Evolutionary conservation across 2,113 vertebrate genomes (phyloP).

Genomic region (Hylia prasina): DNA sequence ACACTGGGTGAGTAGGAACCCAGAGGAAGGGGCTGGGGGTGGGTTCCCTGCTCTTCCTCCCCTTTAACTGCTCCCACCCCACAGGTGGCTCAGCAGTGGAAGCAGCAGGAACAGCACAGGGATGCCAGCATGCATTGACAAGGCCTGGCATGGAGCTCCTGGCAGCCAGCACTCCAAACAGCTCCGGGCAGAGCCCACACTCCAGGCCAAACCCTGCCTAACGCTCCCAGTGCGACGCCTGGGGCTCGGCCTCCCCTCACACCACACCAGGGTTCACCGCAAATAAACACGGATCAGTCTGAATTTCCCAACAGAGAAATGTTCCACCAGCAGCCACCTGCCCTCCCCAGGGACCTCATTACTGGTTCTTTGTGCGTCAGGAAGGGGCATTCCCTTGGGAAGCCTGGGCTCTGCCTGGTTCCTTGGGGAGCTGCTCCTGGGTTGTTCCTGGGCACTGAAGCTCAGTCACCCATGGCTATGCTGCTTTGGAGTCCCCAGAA

Average conservation of each 20-base stretch:
- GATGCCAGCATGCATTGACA: accelerated
- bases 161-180: not conserved
- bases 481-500: not conserved
- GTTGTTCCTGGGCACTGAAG: accelerated
- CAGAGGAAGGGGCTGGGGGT: not conserved
- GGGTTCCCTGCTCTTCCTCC: not conserved
- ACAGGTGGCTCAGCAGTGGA: not conserved
- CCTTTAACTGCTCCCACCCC: not conserved
- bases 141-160: not conserved
- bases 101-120: not conserved
- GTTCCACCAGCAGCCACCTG: not conserved
- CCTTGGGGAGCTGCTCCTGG: not conserved
- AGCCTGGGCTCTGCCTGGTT: not conserved
- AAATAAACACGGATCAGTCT: not conserved
- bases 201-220: not conserved
- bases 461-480: not conserved
- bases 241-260: not conserved
- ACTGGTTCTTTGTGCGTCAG: accelerated
- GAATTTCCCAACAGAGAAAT: not conserved
- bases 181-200: accelerated
- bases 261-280: not conserved
- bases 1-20: not conserved
- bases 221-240: not conserved
- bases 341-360: not conserved
- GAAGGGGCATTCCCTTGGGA: not conserved